Evolutionary conservation across 2,888 invertebrate genomes (phyloP).

Genomic region (Cheilosia vernalis): DNA sequence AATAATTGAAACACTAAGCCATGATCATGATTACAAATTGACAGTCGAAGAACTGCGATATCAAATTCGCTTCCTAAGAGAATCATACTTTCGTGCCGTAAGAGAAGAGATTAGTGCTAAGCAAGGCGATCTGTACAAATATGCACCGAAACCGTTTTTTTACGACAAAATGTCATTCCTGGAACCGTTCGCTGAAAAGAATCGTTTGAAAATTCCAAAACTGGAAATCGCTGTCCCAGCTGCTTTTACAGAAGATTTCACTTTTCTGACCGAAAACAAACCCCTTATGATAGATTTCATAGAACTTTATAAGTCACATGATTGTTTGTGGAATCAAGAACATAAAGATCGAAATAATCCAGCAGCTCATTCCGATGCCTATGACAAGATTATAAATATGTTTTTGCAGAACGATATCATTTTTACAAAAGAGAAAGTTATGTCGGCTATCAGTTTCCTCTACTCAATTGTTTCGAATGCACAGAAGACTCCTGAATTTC

Average conservation of each 20-base stretch:
- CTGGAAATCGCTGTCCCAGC: not conserved
- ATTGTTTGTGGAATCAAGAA: constrained; percentile 48
- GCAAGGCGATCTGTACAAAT: constrained; percentile 27
- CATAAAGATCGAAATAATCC: constrained; percentile 17
- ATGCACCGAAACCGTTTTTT: constrained; percentile 36
- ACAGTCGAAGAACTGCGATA: constrained; percentile 63
- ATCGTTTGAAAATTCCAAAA: not conserved
- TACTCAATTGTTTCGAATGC: constrained; percentile 32
- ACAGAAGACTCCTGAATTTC: constrained; percentile 12
- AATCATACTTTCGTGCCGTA: constrained; percentile 50
- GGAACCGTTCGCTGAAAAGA: constrained; percentile 43
- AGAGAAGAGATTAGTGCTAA: constrained; percentile 28
- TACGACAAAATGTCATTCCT: constrained; percentile 49
- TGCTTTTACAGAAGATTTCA: constrained; percentile 17
- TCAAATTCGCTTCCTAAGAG: constrained; percentile 51
- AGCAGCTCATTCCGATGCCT: constrained; percentile 29
- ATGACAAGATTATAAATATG: constrained; percentile 44
- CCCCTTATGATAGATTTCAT: constrained; percentile 52
- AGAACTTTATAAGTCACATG: constrained; percentile 33
- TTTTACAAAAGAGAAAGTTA: constrained; percentile 47
- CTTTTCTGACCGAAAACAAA: constrained; percentile 40
- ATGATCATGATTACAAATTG: constrained; percentile 35
- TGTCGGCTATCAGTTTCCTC: constrained; percentile 46
- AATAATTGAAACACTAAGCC: constrained; percentile 33
- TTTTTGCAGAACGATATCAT: constrained; percentile 41